Evolutionary conservation across 2,888 invertebrate species (phyloP).

Genomic region (Apamea monoglypha): DNA sequence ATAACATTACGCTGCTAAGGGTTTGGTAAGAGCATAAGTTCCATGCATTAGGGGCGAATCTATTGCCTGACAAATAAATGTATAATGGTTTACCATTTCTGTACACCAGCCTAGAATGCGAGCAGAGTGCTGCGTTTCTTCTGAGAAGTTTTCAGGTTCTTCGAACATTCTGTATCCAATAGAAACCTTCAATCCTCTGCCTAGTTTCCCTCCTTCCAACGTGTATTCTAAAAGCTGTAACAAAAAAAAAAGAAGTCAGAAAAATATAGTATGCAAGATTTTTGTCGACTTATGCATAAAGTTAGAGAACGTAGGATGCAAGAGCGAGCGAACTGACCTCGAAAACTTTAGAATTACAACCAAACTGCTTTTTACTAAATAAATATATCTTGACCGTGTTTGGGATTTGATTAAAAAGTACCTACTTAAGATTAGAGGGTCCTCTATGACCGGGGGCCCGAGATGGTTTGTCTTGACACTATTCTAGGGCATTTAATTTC

Average conservation of each 20-base stretch:
- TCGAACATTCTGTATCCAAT: conserved; percentile 50
- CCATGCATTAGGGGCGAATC: neutral
- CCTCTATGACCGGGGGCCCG: no score
- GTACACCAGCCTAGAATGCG: conserved; percentile 56
- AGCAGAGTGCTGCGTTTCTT: conserved; percentile 43
- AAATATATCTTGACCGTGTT: no score
- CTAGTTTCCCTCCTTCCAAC: conserved; percentile 30
- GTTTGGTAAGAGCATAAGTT: neutral
- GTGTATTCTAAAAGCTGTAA: conserved; percentile 50
- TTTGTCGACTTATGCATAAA: neutral
- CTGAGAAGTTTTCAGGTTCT: conserved; percentile 36
- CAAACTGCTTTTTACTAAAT: no score
- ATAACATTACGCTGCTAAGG: neutral
- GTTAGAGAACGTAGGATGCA: no score
- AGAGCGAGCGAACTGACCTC: no score
- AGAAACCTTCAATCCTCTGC: conserved; percentile 40
- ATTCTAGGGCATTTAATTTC: no score
- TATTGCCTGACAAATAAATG: neutral
- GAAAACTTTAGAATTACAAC: no score
- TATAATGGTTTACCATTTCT: conserved; percentile 50
- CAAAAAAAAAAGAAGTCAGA: neutral
- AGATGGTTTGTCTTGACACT: no score
- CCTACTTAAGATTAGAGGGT: no score
- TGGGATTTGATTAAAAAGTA: no score
- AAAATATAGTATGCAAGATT: neutral